phyloP scores from a whole-genome alignment of 2,888 invertebrate species.

The Pterostichus madidus region DNA sequence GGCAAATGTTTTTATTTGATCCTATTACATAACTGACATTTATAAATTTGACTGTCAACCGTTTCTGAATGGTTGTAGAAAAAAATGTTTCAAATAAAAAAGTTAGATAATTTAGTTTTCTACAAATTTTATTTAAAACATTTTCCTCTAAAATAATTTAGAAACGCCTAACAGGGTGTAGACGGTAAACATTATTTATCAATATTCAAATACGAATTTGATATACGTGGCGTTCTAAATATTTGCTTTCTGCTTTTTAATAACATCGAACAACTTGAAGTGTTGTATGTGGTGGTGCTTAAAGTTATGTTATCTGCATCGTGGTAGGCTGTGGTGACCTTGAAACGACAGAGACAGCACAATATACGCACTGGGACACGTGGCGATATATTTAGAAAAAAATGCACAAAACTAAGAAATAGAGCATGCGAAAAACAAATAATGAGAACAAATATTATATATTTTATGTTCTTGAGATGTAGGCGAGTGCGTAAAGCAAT shows the following conservation, averaged over 20 bases:
- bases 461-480: not conserved
- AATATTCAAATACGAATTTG: too few relatives aligned
- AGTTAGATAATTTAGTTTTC: too few relatives aligned
- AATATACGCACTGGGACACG: slow-evolving; percentile 8
- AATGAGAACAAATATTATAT: not conserved
- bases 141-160: too few relatives aligned
- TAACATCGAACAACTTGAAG: not conserved
- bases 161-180: too few relatives aligned
- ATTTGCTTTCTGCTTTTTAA: not conserved
- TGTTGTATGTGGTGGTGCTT: not conserved
- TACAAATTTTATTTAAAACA: too few relatives aligned
- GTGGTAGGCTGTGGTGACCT: slow-evolving; percentile 15
- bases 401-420: not conserved
- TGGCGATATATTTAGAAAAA: slow-evolving; percentile 26
- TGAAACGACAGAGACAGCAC: not conserved
- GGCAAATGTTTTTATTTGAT: not conserved
- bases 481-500: too few relatives aligned
- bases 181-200: too few relatives aligned
- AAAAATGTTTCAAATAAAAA: too few relatives aligned
- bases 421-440: not conserved
- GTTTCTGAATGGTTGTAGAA: too few relatives aligned
- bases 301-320: not conserved
- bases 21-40: not conserved
- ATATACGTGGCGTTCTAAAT: not conserved
- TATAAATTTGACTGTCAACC: too few relatives aligned